phyloP scores from a whole-genome alignment of 2,113 vertebrate genomes.

The Nothocercus julius region DNA sequence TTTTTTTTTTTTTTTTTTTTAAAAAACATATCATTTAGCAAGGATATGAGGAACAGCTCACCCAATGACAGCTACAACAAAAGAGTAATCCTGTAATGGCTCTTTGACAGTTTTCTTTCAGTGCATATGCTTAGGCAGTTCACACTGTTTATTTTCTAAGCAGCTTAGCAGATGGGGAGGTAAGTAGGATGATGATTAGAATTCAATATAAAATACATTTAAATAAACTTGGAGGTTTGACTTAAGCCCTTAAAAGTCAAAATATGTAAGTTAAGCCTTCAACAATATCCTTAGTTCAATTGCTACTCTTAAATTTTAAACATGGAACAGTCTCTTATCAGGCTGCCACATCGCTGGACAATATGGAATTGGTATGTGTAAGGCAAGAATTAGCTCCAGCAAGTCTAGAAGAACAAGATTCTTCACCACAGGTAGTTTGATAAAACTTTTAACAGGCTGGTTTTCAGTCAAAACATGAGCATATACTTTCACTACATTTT shows the following conservation, averaged over 20 bases:
- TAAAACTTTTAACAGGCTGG: neutral
- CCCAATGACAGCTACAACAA: conserved; percentile 40
- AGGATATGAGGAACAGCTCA: neutral
- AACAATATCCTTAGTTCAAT: conserved; percentile 1
- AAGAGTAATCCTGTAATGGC: conserved; percentile 36
- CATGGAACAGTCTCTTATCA: conserved; percentile 39
- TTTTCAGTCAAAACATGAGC: neutral
- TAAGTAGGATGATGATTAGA: conserved; percentile 58
- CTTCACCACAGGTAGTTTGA: neutral
- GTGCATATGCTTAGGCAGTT: neutral
- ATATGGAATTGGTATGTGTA: neutral
- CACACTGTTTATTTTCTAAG: conserved; percentile 62
- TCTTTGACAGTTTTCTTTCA: conserved; percentile 60
- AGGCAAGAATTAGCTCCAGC: conserved; percentile 53
- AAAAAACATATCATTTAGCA: conserved; percentile 21
- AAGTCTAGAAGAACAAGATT: conserved; percentile 34
- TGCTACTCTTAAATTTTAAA: conserved; percentile 40
- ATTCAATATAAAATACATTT: conserved; percentile 63
- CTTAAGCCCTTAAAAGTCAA: conserved; percentile 49
- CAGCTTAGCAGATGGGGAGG: conserved; percentile 53
- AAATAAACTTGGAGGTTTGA: conserved; percentile 55
- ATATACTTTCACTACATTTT: neutral
- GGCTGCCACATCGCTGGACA: conserved; percentile 42
- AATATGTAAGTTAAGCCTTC: conserved; percentile 7
- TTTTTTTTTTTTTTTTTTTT: neutral